These are phyloP conservation scores for Acanthurus leucopareius DNA, from an alignment of 2,797 vertebrate species.

Conservation along the genomic window DNA sequence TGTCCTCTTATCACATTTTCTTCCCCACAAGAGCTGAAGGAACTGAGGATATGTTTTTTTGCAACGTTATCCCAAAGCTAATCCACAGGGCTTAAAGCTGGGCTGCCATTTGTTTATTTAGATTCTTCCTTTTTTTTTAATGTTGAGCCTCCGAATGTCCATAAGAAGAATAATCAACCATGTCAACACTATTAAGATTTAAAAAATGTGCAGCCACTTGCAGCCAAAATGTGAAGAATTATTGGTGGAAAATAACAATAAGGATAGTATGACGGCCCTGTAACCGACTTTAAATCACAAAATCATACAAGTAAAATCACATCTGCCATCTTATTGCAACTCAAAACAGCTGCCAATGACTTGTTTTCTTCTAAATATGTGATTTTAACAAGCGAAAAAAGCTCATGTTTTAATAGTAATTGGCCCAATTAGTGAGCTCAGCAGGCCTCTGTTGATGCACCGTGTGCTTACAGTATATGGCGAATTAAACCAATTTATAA, in stretches of 20 bases:
- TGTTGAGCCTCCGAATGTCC: too few species aligned
- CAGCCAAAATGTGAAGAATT: constrained; percentile 2
- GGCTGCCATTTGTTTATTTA: background rate
- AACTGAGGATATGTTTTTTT: constrained; percentile 25
- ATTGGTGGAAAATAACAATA: background rate
- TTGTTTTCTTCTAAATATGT: constrained; percentile 19
- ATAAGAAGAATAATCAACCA: background rate
- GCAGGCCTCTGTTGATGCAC: constrained; percentile 17
- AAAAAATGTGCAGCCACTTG: background rate
- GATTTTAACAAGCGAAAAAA: background rate
- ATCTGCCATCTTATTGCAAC: too few species aligned
- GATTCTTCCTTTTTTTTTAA: background rate
- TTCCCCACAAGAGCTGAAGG: background rate
- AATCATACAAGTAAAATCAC: background rate
- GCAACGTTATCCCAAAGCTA: constrained; percentile 17
- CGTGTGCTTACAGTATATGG: background rate
- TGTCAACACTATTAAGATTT: background rate
- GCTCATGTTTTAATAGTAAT: constrained; percentile 7
- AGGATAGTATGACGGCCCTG: background rate
- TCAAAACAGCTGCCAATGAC: too few species aligned
- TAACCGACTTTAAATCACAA: background rate
- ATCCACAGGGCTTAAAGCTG: constrained; percentile 35
- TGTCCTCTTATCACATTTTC: constrained; percentile 27
- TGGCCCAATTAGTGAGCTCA: constrained; percentile 33
- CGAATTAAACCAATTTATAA: too few species aligned